Base-by-base conservation (phyloP, 2,888 invertebrate genomes). In the Eristalinus sepulchralis region DNA sequence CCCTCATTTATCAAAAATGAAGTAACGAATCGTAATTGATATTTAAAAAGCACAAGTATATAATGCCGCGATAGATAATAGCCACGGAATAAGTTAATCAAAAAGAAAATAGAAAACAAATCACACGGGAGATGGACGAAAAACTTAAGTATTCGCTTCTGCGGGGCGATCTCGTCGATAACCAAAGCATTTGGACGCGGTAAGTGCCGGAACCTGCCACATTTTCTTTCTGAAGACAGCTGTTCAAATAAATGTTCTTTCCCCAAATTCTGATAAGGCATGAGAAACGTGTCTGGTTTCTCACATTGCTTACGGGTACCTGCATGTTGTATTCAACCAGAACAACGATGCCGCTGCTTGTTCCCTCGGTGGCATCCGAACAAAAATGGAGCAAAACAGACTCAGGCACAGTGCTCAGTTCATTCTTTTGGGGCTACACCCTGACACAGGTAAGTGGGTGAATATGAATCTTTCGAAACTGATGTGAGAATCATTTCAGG, bases 401-500 rank as follows among this genome's bases (percentile, higher is more conserved):
- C 88, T 94, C 95, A 2, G 96, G 96, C n/a, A 94, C 95, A 0
- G 94, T 96, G 66, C 91, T 96, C 31, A 95, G 95, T 24, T 95
- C 95, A 27, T 96, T 96, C 90, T 96, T 96, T 90, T 96, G 96
- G 95, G 96, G 96, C 64, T 96, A 96, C 89, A 95, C 95, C 0
- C 90, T 95, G 84, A 96, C 96, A 0, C 94, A 94, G 91, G 93
- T 94, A 55, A 71, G 63, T 59, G n/a, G 2, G 6, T 17, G 34
- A 9, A 8, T 4, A 17, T 2, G 8, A 47, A 8, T 17, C 8
- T 17, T 17, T 47, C 8, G 8, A 5, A 47, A 17, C 8, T 47
- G 6, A 34, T 10, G 10, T 4, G 6, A 47, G 8, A 8, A 6
- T 62, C 9, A 24, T 79, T 88, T 47, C 72, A 92, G 90, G 93